Evolutionary conservation across 2,888 invertebrate genomes (phyloP).

Genomic region (Anticlea derivata): DNA sequence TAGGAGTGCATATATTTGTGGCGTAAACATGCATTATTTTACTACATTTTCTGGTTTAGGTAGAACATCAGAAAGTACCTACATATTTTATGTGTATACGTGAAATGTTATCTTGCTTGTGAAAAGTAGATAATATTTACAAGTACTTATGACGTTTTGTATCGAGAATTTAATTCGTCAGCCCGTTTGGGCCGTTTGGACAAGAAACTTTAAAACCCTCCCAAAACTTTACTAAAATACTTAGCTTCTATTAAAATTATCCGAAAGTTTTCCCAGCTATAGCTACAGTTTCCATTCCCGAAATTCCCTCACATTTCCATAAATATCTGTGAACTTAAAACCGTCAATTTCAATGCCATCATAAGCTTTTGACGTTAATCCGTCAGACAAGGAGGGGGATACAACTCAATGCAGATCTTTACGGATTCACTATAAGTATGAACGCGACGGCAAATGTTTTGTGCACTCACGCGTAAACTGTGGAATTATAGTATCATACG

Average conservation of each 20-base stretch:
- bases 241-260: conserved; percentile 18
- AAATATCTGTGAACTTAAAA: conserved; percentile 62
- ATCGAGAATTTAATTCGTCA: too few species aligned
- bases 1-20: too few species aligned
- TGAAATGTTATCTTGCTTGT: too few species aligned
- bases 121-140: too few species aligned
- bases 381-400: conserved; percentile 64
- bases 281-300: conserved; percentile 34
- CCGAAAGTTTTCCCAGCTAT: conserved; percentile 13
- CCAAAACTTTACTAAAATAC: conserved; percentile 14
- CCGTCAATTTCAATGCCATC: conserved; percentile 73
- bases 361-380: conserved; percentile 78
- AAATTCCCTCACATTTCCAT: conserved; percentile 54
- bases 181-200: too few species aligned
- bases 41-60: too few species aligned
- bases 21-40: too few species aligned
- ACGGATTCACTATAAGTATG: conserved; percentile 59
- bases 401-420: conserved; percentile 65
- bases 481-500: conserved; percentile 67
- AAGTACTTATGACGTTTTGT: too few species aligned
- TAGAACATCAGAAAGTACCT: too few species aligned
- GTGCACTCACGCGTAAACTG: conserved; percentile 79
- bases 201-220: background rate
- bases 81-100: too few species aligned
- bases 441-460: conserved; percentile 77